phyloP scores from a whole-genome alignment of 2,888 invertebrate genomes.

The Archips crataeganus region DNA sequence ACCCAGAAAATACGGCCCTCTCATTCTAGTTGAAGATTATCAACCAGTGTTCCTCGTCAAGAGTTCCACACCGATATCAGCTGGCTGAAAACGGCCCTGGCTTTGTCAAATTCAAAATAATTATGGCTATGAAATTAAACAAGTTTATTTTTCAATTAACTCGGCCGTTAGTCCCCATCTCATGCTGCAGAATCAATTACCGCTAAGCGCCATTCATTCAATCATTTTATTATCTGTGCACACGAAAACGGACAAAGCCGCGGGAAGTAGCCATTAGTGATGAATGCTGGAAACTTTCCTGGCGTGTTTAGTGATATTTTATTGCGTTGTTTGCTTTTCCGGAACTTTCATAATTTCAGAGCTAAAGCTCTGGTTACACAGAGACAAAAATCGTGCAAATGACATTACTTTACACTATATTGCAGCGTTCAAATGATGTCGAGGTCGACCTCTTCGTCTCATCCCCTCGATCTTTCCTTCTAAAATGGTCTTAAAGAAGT shows the following conservation, averaged over 20 bases:
- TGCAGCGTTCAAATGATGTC: too few relatives aligned
- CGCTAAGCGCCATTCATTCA: neutral
- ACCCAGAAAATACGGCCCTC: too few relatives aligned
- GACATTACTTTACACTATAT: too few relatives aligned
- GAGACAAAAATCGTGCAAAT: neutral
- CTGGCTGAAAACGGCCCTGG: too few relatives aligned
- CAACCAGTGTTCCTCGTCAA: too few relatives aligned
- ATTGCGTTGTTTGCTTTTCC: neutral
- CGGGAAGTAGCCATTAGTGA: slow-evolving; percentile 1
- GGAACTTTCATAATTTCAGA: neutral
- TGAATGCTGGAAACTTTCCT: neutral
- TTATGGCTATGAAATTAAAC: neutral
- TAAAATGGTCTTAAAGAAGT: too few relatives aligned
- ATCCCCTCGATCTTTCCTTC: too few relatives aligned
- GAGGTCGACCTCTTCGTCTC: too few relatives aligned
- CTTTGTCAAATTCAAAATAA: neutral
- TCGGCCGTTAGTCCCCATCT: neutral
- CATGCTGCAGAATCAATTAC: neutral
- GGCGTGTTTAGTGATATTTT: neutral
- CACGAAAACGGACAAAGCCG: neutral
- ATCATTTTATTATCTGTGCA: neutral
- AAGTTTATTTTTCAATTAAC: neutral
- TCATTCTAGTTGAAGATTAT: too few relatives aligned
- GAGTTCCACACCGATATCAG: too few relatives aligned
- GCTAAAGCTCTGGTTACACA: neutral